These are phyloP conservation scores for Tachina lurida DNA, from an alignment of 2,888 invertebrate genomes.

Conservation along the genomic window DNA sequence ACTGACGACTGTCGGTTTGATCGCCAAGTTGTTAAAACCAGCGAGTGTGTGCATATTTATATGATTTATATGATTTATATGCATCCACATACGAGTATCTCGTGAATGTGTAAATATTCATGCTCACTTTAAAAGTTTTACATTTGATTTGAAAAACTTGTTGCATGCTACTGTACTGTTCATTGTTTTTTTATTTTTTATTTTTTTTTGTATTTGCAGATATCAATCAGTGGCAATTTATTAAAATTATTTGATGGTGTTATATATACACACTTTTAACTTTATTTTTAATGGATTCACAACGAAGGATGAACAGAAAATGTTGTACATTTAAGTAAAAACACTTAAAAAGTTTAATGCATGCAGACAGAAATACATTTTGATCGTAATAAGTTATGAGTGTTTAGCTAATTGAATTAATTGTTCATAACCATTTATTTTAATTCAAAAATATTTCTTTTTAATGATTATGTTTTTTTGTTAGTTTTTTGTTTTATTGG, in stretches of 20 bases:
- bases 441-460: no score
- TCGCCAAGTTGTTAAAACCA: background rate
- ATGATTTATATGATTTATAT: slow-evolving; percentile 18
- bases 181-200: background rate
- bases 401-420: no score
- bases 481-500: no score
- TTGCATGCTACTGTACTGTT: slow-evolving; percentile 12
- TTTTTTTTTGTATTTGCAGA: slow-evolving; percentile 18
- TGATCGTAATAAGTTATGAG: no score
- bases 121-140: slow-evolving; percentile 32
- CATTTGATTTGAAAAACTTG: slow-evolving; percentile 29
- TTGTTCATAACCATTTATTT: no score
- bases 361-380: no score
- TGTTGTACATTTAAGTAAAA: no score
- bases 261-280: background rate
- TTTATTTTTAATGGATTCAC: background rate
- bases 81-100: slow-evolving; percentile 1
- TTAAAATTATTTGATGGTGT: slow-evolving; percentile 36
- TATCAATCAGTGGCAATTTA: slow-evolving; percentile 44
- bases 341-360: no score
- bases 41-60: background rate
- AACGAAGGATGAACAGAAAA: background rate
- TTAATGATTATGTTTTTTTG: no score
- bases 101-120: slow-evolving; percentile 39
- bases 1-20: slow-evolving; percentile 27